These are phyloP conservation scores for Rhinatrema bivittatum DNA, from an alignment of 2,797 vertebrate species.

Conservation along the genomic window DNA sequence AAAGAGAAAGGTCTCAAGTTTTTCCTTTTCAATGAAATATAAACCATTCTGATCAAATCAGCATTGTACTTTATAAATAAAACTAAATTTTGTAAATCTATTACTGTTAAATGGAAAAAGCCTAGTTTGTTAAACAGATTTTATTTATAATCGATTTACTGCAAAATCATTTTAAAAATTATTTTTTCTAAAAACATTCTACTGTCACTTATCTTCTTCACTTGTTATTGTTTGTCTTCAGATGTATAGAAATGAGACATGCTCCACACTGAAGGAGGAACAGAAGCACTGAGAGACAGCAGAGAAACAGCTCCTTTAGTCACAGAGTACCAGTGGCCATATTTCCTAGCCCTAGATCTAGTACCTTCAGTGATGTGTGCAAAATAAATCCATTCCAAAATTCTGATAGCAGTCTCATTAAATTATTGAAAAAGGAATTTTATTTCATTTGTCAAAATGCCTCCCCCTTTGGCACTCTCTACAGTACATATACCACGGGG, in stretches of 20 bases:
- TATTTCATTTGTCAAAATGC: not conserved
- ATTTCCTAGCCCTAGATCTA: slow-evolving; percentile 5
- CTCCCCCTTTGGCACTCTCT: too few species aligned
- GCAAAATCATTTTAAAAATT: not conserved
- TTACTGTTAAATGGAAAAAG: too few species aligned
- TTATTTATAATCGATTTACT: too few species aligned
- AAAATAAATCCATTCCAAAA: slow-evolving; percentile 7
- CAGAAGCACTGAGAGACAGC: too few species aligned
- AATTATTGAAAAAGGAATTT: slow-evolving; percentile 16
- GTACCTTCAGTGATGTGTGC: slow-evolving; percentile 6
- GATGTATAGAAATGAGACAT: too few species aligned
- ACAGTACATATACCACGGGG: too few species aligned
- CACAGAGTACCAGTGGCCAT: slow-evolving; percentile 26
- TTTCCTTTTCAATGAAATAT: slow-evolving; percentile 31
- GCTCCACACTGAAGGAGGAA: too few species aligned
- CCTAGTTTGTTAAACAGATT: too few species aligned
- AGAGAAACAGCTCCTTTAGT: too few species aligned
- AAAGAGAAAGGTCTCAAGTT: slow-evolving; percentile 39
- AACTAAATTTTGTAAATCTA: not conserved
- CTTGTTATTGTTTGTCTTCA: too few species aligned
- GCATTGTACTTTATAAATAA: slow-evolving; percentile 15
- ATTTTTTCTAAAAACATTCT: too few species aligned
- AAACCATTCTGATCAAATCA: slow-evolving; percentile 33
- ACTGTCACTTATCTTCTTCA: too few species aligned
- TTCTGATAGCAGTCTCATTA: not conserved